A percentile compares a stretch with the other conserved stretches of the same genome.
Conservation (phyloP, 1,140 invertebrate genomes). For the Acromyrmex charruanus region DNA sequence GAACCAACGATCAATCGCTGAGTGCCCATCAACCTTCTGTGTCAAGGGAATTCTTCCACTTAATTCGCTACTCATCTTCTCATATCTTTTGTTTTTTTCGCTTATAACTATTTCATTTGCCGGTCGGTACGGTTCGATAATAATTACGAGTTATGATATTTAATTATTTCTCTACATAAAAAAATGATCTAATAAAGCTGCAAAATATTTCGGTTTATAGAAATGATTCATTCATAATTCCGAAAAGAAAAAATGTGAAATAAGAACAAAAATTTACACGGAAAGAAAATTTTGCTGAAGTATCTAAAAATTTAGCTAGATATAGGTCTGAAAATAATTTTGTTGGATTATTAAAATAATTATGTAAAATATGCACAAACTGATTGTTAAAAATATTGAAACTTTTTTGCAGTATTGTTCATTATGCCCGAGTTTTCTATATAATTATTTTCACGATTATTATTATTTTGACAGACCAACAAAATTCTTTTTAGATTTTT, state of each 20-base stretch:
- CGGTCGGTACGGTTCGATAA: background rate
- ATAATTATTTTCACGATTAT: too few relatives aligned
- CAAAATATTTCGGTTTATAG: background rate
- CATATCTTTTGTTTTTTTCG: conserved; percentile 16
- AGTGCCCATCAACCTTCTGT: conserved; percentile 39
- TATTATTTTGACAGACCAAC: too few relatives aligned
- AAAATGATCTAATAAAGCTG: background rate
- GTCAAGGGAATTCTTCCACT: conserved; percentile 36
- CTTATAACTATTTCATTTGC: conserved; percentile 1
- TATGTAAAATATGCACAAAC: too few relatives aligned
- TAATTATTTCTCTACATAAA: conserved; percentile 14
- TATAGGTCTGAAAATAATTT: too few relatives aligned
- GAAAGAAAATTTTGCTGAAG: too few relatives aligned
- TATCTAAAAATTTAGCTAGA: too few relatives aligned
- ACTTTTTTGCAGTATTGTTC: too few relatives aligned
- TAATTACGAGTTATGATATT: background rate
- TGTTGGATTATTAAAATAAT: too few relatives aligned
- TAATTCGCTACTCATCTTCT: conserved; percentile 5
- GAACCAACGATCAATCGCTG: conserved; percentile 72
- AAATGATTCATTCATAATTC: background rate
- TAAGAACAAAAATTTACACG: background rate
- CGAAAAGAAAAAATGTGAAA: background rate
- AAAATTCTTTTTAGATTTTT: too few relatives aligned
- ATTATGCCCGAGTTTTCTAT: too few relatives aligned
- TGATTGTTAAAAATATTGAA: too few relatives aligned